A percentile compares a stretch with the other conserved stretches of the same genome.
phyloP scores from a whole-genome alignment of 2,797 vertebrate genomes.

The Anisognathus igniventris region DNA sequence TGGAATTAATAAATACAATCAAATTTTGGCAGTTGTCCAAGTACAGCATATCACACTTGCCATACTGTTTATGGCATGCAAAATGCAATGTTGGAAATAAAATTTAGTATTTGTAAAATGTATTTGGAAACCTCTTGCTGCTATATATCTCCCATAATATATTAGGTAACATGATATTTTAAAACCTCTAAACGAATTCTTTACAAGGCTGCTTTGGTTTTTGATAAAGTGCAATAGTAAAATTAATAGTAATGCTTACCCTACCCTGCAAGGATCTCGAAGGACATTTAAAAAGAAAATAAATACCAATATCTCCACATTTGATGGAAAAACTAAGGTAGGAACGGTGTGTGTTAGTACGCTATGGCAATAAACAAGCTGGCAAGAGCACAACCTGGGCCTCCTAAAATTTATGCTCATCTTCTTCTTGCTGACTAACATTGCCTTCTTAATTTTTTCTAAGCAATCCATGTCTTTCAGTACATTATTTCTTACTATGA shows the following conservation, averaged over 20 bases:
- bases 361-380: neutral
- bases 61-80: neutral
- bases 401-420: neutral
- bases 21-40: conserved; percentile 7
- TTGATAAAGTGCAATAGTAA: neutral
- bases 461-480: neutral
- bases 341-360: neutral
- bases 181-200: neutral
- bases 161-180: neutral
- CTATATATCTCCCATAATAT: neutral
- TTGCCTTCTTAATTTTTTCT: neutral
- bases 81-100: neutral
- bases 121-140: neutral
- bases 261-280: neutral
- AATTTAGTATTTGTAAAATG: neutral
- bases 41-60: neutral
- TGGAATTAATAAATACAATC: conserved; percentile 22
- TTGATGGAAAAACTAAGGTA: neutral
- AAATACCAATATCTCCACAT: neutral
- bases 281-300: neutral
- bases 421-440: neutral
- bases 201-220: neutral
- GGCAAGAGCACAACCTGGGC: neutral
- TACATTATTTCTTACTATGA: neutral
- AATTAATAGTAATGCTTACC: neutral